Base-by-base conservation (phyloP, 2,888 invertebrate species). In the Troides helena region DNA sequence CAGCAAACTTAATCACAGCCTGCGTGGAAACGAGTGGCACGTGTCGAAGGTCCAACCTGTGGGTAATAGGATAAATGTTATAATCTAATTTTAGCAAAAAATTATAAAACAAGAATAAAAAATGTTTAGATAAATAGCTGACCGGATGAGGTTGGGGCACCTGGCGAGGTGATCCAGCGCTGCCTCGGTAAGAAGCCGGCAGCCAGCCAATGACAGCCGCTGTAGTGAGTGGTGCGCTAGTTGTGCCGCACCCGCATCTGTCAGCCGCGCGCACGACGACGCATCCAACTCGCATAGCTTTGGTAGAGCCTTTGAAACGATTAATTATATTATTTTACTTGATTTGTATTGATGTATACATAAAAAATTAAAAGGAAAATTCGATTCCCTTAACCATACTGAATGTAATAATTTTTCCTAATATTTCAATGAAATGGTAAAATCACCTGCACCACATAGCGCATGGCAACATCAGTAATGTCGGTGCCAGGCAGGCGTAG, bases 231-330 rank as follows among this genome's bases (percentile, higher is more conserved):
- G 95, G 72, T 97, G 96, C 66, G 96, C 96, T 61, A 98, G 93
- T 86, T 97, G 97, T 39, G 97, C 97, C 64, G 98, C 96, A 62
- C 98, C 98, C 17, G 97, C 97, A 86, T 98, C 98, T 0, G 98
- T 97, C 58, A 98, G 94, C 36, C 97, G 94, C 70, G 96, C 96
- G 87, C 98, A 98, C 69, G 97, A 96, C 74, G 97, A 95, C 76
- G 98, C 93, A 89, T 98, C 97, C 76, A 98, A 88, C 75, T 95
- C 95, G 69, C 94, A 94, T 67, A 98, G 91, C 77, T 94, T 94
- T 0, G 96, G 96, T 69, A 97, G 83, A 74, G 97, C 96, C 90
- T 97, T 95, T 39, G 62, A 23, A 25, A 58, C 14, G 46, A 4
- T 14, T 46, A 14, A 46, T 12, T 46, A 46, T 12, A 46, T 46